Percentiles rank a stretch among this genome's conserved stretches.
phyloP scores from a whole-genome alignment of 2,888 invertebrate genomes.

The Xestobium rufovillosum region DNA sequence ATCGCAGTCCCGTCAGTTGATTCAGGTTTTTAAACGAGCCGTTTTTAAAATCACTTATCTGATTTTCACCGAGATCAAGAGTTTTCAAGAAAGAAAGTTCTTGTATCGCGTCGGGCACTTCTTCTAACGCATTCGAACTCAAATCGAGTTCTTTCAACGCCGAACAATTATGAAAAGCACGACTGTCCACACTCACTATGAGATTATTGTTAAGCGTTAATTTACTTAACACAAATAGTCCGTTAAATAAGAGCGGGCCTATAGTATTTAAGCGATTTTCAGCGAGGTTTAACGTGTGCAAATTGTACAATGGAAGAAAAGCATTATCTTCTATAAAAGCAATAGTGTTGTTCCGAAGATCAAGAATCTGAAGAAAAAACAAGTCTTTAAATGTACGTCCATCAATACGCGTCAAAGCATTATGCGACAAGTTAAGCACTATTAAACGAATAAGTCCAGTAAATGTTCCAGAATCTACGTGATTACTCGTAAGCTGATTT shows the following conservation, averaged over 20 bases:
- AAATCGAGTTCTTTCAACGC: slow-evolving; percentile 83
- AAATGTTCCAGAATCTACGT: slow-evolving; percentile 79
- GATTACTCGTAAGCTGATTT: slow-evolving; percentile 78
- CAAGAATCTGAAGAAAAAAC: slow-evolving; percentile 77
- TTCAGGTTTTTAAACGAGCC: slow-evolving; percentile 79
- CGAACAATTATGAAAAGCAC: slow-evolving; percentile 81
- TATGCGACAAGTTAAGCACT: slow-evolving; percentile 77
- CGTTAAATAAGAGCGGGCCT: slow-evolving; percentile 74
- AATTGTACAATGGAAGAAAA: slow-evolving; percentile 78
- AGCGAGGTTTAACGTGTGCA: slow-evolving; percentile 82
- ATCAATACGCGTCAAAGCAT: slow-evolving; percentile 76
- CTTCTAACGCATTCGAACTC: slow-evolving; percentile 75
- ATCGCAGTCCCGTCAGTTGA: slow-evolving; percentile 76
- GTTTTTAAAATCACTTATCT: slow-evolving; percentile 74
- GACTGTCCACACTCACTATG: slow-evolving; percentile 67
- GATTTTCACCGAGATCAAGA: slow-evolving; percentile 87
- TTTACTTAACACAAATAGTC: slow-evolving; percentile 74
- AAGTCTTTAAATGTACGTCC: slow-evolving; percentile 80
- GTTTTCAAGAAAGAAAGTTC: slow-evolving; percentile 78
- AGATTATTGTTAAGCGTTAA: slow-evolving; percentile 80
- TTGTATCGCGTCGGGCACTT: slow-evolving; percentile 75
- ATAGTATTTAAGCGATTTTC: slow-evolving; percentile 79
- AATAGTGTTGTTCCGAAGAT: slow-evolving; percentile 79
- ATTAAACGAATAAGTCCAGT: slow-evolving; percentile 77
- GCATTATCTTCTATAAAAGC: slow-evolving; percentile 84